phyloP scores from a whole-genome alignment of 2,113 vertebrate species.

The Cephalopterus ornatus region DNA sequence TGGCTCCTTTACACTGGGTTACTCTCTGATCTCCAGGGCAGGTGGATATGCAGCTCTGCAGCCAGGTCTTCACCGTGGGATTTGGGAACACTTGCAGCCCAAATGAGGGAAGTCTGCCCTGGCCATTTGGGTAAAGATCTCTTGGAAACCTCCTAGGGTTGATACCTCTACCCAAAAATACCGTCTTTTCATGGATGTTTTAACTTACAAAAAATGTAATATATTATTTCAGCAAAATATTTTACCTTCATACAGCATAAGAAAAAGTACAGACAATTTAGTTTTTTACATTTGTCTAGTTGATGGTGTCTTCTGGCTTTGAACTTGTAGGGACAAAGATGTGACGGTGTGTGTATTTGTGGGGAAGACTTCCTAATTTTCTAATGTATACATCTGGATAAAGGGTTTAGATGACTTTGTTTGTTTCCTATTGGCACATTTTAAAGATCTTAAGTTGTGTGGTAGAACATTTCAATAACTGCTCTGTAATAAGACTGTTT shows the following conservation, averaged over 20 bases:
- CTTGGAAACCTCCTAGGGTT: rapidly evolving
- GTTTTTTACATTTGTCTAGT: neutral
- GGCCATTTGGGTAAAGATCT: neutral
- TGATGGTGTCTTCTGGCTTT: neutral
- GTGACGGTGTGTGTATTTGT: neutral
- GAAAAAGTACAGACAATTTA: neutral
- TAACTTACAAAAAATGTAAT: neutral
- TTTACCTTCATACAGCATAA: neutral
- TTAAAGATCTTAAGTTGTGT: neutral
- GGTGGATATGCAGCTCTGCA: rapidly evolving
- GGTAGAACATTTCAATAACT: neutral
- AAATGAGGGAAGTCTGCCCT: neutral
- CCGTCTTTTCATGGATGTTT: neutral
- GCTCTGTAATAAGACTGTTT: neutral
- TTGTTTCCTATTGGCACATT: neutral
- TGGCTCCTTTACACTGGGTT: rapidly evolving
- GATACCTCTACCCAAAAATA: neutral
- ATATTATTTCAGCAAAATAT: neutral
- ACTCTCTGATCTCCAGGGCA: too few species aligned
- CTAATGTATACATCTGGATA: neutral
- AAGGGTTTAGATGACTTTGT: neutral
- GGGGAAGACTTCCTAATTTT: neutral
- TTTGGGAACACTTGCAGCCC: neutral
- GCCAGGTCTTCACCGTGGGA: rapidly evolving
- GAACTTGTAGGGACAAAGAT: neutral